Percentiles rank a stretch among this genome's conserved stretches.
Conservation (phyloP, 2,113 vertebrate genomes). For the Puffinus mauretanicus region DNA sequence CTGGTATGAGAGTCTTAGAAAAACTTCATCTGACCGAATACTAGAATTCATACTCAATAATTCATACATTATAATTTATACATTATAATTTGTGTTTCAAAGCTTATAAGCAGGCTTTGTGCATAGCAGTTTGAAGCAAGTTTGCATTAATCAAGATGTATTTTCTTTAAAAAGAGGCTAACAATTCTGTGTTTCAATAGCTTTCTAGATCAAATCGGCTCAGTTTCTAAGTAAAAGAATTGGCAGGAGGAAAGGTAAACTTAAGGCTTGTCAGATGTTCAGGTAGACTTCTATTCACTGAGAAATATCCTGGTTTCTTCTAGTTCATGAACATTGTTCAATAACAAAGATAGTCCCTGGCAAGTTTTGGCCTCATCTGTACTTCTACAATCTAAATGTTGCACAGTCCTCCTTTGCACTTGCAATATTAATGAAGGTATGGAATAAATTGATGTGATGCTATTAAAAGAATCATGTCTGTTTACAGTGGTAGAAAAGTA, state of each 20-base stretch:
- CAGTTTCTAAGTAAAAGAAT: background rate
- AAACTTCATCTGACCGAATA: background rate
- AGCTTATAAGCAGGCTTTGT: background rate
- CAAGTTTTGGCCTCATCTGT: background rate
- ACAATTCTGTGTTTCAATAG: background rate
- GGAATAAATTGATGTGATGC: background rate
- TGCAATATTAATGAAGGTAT: background rate
- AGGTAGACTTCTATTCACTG: background rate
- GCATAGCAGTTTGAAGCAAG: background rate
- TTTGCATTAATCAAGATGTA: background rate
- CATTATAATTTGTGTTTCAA: background rate
- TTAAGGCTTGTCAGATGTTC: background rate
- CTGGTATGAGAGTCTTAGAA: background rate
- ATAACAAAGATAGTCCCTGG: background rate
- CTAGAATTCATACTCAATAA: background rate
- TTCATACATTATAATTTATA: background rate
- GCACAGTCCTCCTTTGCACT: background rate
- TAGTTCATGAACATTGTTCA: background rate
- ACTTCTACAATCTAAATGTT: background rate
- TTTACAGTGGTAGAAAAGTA: background rate
- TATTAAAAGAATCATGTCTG: background rate
- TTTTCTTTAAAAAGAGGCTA: background rate
- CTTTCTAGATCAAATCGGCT: background rate
- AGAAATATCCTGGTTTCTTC: background rate
- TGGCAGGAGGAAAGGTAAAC: background rate